Conservation (phyloP, 2,888 invertebrate genomes). For the Troides aeacus region DNA sequence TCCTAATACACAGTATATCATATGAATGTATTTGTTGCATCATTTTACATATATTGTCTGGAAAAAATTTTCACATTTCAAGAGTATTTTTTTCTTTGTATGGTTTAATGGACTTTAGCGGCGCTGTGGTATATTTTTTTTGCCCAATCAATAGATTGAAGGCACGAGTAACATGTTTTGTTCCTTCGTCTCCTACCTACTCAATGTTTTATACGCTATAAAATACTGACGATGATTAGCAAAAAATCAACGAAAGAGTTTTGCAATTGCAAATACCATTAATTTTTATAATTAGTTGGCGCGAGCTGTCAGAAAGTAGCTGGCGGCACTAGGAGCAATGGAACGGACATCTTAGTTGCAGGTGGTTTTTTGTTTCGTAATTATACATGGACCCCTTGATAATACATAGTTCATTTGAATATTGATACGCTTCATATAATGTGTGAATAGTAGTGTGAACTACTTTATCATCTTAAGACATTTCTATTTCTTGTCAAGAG, state of each 20-base stretch:
- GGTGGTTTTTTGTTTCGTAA: conserved; percentile 30
- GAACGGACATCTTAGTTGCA: conserved; percentile 31
- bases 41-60: too few relatives aligned
- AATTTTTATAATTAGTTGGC: conserved; percentile 41
- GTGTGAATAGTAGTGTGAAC: not conserved
- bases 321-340: conserved; percentile 32
- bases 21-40: too few relatives aligned
- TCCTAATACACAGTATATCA: too few relatives aligned
- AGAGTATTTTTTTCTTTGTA: not conserved
- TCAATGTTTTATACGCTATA: conserved; percentile 16
- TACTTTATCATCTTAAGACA: not conserved
- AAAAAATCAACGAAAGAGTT: conserved; percentile 31
- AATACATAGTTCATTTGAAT: conserved; percentile 10
- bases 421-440: not conserved
- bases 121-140: conserved; percentile 7
- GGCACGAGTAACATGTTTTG: conserved; percentile 17
- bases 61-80: not conserved
- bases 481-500: too few relatives aligned
- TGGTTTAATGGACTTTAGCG: conserved; percentile 6
- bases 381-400: conserved; percentile 23
- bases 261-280: conserved; percentile 38
- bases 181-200: conserved; percentile 5
- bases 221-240: conserved; percentile 16
- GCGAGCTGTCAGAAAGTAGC: conserved; percentile 37
- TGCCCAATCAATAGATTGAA: conserved; percentile 1